These are phyloP conservation scores for Coryphaenoides rupestris DNA, from an alignment of 2,113 vertebrate species.

Conservation along the genomic window DNA sequence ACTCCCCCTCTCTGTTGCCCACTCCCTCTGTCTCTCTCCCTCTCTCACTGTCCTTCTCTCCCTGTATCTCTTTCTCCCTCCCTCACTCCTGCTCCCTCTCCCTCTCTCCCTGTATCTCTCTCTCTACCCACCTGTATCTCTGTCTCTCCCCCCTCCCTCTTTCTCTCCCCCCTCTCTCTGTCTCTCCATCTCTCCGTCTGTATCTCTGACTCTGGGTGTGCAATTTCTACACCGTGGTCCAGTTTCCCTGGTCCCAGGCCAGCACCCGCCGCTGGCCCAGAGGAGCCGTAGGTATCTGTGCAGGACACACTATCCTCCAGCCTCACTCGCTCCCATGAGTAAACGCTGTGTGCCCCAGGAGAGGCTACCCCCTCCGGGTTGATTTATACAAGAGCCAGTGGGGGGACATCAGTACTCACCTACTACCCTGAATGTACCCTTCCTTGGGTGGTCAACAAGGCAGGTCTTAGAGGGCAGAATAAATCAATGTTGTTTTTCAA, in stretches of 20 bases:
- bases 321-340: conserved; percentile 25
- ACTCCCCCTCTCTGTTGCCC: too few relatives aligned
- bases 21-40: too few relatives aligned
- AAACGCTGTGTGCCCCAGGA: conserved; percentile 31
- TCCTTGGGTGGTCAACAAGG: too few relatives aligned
- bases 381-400: conserved; percentile 22
- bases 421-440: not conserved
- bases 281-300: conserved; percentile 28
- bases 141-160: too few relatives aligned
- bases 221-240: conserved; percentile 23
- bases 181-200: not conserved
- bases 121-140: too few relatives aligned
- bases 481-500: too few relatives aligned
- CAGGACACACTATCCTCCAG: conserved; percentile 12
- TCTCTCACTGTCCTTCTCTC: too few relatives aligned
- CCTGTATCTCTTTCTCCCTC: too few relatives aligned
- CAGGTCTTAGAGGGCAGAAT: too few relatives aligned
- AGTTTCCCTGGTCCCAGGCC: conserved; percentile 21
- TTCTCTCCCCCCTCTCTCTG: too few relatives aligned
- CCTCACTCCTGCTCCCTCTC: too few relatives aligned
- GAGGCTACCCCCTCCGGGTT: conserved; percentile 20
- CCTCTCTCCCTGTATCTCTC: too few relatives aligned
- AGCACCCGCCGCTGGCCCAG: not conserved
- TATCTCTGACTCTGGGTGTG: not conserved
- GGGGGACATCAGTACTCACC: conserved; percentile 12